Conservation (phyloP, 1,140 invertebrate genomes). For the Drosophila watanabei region DNA sequence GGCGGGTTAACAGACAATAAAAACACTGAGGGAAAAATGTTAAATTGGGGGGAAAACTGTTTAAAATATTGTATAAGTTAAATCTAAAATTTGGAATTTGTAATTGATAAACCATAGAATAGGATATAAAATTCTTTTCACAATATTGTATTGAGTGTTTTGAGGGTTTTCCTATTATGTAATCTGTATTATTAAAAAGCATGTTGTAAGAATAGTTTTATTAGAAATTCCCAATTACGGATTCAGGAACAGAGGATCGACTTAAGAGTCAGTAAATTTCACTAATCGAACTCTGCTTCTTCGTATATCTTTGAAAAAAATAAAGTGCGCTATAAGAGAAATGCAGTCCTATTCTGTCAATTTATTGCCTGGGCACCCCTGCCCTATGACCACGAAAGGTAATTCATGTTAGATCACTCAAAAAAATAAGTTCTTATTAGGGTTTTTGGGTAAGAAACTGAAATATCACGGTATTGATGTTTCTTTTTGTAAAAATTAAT, state of each 20-base stretch:
- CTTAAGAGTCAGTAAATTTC: too few relatives aligned
- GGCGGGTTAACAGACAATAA: conserved; percentile 16
- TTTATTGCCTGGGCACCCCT: not conserved
- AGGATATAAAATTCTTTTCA: too few relatives aligned
- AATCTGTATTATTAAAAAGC: not conserved
- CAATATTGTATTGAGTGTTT: not conserved
- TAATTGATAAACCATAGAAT: not conserved
- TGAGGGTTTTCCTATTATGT: not conserved
- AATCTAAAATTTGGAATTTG: too few relatives aligned
- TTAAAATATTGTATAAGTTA: too few relatives aligned
- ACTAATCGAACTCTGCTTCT: too few relatives aligned
- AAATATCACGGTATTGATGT: not conserved
- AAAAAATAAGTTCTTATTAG: not conserved
- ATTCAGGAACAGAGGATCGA: not conserved
- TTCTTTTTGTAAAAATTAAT: not conserved
- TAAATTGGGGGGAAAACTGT: not conserved
- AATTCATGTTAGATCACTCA: not conserved
- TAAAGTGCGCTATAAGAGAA: too few relatives aligned
- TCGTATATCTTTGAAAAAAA: too few relatives aligned
- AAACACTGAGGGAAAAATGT: conserved; percentile 7
- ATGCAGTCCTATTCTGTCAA: not conserved
- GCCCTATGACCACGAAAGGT: not conserved
- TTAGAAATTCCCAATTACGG: not conserved
- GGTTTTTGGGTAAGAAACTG: not conserved
- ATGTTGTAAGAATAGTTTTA: not conserved